phyloP scores from a whole-genome alignment of 2,797 vertebrate genomes.

The Mus caroli region DNA sequence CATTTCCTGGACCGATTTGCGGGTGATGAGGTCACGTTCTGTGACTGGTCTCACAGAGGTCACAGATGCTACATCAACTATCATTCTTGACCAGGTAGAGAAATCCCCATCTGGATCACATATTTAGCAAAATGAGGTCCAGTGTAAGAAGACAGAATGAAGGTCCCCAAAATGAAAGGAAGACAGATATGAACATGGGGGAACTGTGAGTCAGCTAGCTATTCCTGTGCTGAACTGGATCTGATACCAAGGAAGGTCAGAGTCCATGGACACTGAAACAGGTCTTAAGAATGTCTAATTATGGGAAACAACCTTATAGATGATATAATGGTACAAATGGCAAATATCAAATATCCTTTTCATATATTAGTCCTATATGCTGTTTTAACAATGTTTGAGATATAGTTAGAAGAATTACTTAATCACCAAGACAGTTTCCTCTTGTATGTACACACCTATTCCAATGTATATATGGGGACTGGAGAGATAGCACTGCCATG shows the following conservation, averaged over 20 bases:
- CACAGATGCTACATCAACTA: neutral
- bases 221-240: neutral
- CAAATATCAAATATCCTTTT: neutral
- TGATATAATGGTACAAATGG: conserved; percentile 1
- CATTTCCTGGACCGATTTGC: neutral
- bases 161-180: neutral
- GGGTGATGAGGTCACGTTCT: neutral
- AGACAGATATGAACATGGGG: neutral
- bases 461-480: neutral
- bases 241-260: neutral
- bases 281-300: neutral
- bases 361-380: neutral
- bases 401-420: neutral
- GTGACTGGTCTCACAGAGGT: neutral
- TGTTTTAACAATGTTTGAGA: neutral
- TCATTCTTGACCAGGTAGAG: neutral
- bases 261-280: neutral
- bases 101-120: neutral
- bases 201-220: neutral
- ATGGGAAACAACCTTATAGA: neutral
- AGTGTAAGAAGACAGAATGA: neutral
- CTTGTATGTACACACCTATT: neutral
- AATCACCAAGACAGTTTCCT: conserved; percentile 20
- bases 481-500: neutral
- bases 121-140: neutral